Evolutionary conservation across 2,888 invertebrate species (phyloP), one percentile per base, ranked within the genome.

Genomic region (Epistrophe eligans): DNA sequence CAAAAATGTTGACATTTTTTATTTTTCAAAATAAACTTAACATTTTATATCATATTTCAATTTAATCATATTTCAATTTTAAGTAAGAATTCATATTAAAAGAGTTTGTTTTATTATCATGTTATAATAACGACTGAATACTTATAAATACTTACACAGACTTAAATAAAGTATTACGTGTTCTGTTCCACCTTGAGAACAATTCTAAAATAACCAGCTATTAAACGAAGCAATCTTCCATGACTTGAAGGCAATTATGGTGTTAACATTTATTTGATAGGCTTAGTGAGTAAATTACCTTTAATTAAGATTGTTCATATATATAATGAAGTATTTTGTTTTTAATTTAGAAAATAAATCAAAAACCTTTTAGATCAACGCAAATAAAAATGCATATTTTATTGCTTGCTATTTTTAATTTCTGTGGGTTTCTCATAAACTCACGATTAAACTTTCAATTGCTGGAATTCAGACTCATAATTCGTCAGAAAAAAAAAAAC

Each of bases 121-220:
- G 4, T 45, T 45, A n/a, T n/a, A 15, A 28, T 43, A 15, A 28
- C 28, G 1, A 58, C 35, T 19, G 6, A n/a, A 17, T 28, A 28
- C 5, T 17, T n/a, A 32, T 2, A 24, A 24, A 24, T 35, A 38
- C 4, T 35, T n/a, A n/a, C 15, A 19, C 8, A 66, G 1, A 19
- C 2, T 52, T 38, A 24, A 38, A 52, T 38, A 24, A 52, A 40
- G 52, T 38, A 52, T 52, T 70, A 48, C 38, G 32, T 38, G 45
- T 64, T 45, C 48, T 35, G 11, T 13, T 24, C 19, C 40, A 38
- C 58, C 74, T 80, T 74, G 82, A 77, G 77, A 82, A 76, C 50
- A 50, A 40, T 77, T 82, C 82, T 77, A 2, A 40, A 71, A 50
- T 10, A 38, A 57, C 9, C 32, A 8, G 24, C 62, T 71, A 38